Conservation (phyloP, 2,888 invertebrate genomes). For the Cantharis rustica region DNA sequence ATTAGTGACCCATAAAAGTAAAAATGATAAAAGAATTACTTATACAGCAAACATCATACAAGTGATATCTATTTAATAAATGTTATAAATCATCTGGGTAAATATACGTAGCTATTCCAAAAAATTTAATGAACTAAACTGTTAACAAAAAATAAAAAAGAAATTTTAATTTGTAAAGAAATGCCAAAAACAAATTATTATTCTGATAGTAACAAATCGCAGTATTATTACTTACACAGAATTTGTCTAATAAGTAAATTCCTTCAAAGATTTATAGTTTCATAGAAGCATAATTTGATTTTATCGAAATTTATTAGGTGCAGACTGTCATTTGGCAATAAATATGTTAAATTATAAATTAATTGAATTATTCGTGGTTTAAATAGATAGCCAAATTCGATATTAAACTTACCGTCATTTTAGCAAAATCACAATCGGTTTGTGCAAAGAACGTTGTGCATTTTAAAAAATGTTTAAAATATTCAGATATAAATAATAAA, state of each 20-base stretch:
- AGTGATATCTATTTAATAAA: neutral
- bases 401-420: too few relatives aligned
- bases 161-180: too few relatives aligned
- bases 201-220: too few relatives aligned
- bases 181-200: too few relatives aligned
- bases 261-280: neutral
- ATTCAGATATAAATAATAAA: too few relatives aligned
- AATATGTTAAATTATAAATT: neutral
- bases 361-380: too few relatives aligned
- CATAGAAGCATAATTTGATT: neutral
- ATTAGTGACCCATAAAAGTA: neutral
- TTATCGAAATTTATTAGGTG: neutral
- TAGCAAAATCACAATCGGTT: too few relatives aligned
- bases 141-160: too few relatives aligned
- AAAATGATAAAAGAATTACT: neutral
- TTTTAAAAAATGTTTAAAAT: too few relatives aligned
- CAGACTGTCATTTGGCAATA: neutral
- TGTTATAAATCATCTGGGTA: neutral
- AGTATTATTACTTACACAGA: neutral
- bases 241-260: neutral
- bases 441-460: too few relatives aligned
- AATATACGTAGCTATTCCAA: neutral
- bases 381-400: too few relatives aligned
- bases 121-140: too few relatives aligned
- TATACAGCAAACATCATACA: neutral